phyloP scores from a whole-genome alignment of 2,113 vertebrate genomes.

The Mirounga angustirostris region DNA sequence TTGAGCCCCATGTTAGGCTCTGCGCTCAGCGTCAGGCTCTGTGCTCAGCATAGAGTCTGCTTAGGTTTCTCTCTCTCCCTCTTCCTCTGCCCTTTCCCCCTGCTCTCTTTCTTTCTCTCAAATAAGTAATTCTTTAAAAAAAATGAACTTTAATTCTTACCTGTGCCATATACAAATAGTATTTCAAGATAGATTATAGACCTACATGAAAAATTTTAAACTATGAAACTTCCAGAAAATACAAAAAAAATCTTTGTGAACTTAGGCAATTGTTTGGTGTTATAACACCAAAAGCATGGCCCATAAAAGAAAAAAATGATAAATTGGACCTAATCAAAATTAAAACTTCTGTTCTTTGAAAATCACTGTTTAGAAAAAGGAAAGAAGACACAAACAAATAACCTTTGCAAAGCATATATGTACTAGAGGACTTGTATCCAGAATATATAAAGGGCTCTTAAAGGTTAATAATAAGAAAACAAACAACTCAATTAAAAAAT shows the following conservation, averaged over 20 bases:
- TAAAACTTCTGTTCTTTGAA: not conserved
- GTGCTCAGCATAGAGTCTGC: too few relatives aligned
- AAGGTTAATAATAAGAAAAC: not conserved
- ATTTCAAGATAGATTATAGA: not conserved
- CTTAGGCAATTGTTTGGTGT: not conserved
- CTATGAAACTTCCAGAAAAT: not conserved
- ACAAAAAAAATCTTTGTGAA: not conserved
- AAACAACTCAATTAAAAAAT: not conserved
- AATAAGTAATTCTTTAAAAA: not conserved
- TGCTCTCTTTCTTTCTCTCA: too few relatives aligned
- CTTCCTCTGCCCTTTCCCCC: too few relatives aligned
- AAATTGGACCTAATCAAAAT: not conserved
- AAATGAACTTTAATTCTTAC: not conserved
- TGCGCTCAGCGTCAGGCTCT: too few relatives aligned
- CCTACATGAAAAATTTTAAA: not conserved
- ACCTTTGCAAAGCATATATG: not conserved
- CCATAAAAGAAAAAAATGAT: not conserved
- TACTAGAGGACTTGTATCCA: not conserved
- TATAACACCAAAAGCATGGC: not conserved
- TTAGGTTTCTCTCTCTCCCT: too few relatives aligned
- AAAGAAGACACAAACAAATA: not conserved
- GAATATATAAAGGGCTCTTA: not conserved
- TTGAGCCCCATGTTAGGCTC: too few relatives aligned
- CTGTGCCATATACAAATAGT: not conserved
- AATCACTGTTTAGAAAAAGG: not conserved